Evolutionary conservation across 2,888 invertebrate genomes (phyloP), one percentile per base, ranked within the genome.

Genomic region (Furcula furcula): DNA sequence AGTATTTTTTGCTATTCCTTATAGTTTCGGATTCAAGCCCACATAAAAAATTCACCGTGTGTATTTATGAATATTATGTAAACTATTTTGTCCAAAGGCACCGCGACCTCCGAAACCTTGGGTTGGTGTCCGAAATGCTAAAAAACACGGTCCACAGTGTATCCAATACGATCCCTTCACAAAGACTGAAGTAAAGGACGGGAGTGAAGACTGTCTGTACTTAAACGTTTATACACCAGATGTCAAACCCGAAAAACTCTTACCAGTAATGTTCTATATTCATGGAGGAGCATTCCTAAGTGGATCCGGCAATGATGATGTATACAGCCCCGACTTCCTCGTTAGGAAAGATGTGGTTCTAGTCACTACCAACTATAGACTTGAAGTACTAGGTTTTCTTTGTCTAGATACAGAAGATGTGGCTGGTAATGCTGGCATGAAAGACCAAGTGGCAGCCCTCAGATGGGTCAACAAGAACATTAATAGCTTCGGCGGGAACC

Each of bases 391-490:
- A 1, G 71, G 70, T 9, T 70, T 70, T 29, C 46, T 71, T 7
- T 57, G 65, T 30, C 35, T 69, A 5, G 40, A 68, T 10, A 65
- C 56, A 2, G 39, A 59, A 41, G 70, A 71, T 7, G 46, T 65
- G 2, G 65, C 70, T 4, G 70, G 70, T 2, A 70, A 71, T 20
- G 67, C 69, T 15, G 70, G 62, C 15, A 55, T 71, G 55, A 69
- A 69, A 31, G 70, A 71, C 29, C 71, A 70, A 51, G 66, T 65
- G 0, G 40, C 46, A 25, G 70, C 70, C 2, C 36, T 70, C 1
- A 57, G 52, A 21, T 70, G 70, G 70, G 54, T 67, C 5, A 55
- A 60, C 25, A 49, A 57, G 16, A 72, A 72, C 20, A 71, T 72
- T 12, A 37, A 43, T 2, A 43, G 36, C 14, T 68, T 70, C 6